phyloP scores from a whole-genome alignment of 2,888 invertebrate species.

The Agrenia bidenticulata region DNA sequence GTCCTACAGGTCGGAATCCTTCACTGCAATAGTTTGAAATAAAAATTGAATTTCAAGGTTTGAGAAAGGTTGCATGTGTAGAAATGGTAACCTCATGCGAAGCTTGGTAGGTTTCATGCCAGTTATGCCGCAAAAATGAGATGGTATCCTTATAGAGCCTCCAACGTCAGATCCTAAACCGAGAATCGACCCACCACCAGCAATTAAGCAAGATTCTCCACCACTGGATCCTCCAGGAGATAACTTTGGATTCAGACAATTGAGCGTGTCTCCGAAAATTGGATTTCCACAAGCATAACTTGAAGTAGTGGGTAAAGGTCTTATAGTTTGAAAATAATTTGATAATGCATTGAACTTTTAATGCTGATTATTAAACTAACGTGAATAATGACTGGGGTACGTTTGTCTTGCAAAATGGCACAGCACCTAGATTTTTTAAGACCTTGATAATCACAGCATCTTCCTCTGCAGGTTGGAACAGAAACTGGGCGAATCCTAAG shows the following conservation, averaged over 20 bases:
- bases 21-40: too few species aligned
- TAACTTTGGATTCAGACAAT: constrained; percentile 39
- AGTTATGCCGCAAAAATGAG: constrained; percentile 57
- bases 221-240: constrained; percentile 45
- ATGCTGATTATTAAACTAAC: too few species aligned
- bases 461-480: constrained; percentile 52
- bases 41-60: too few species aligned
- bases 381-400: constrained; percentile 55
- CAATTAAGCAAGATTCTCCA: constrained; percentile 42
- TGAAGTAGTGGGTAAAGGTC: too few species aligned
- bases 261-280: constrained; percentile 45
- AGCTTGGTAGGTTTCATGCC: constrained; percentile 21
- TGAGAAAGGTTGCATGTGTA: too few species aligned
- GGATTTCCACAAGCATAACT: constrained; percentile 46
- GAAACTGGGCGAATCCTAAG: constrained; percentile 53
- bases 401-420: constrained; percentile 55
- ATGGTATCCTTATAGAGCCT: constrained; percentile 53
- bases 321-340: too few species aligned
- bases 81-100: too few species aligned
- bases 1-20: too few species aligned
- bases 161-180: constrained; percentile 44
- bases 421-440: constrained; percentile 56
- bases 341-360: too few species aligned
- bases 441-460: constrained; percentile 26
- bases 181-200: constrained; percentile 36